Evolutionary conservation across 53 echinoderm and acorn worm genomes (phyloP).

Genomic region (Echinometra lucunter): DNA sequence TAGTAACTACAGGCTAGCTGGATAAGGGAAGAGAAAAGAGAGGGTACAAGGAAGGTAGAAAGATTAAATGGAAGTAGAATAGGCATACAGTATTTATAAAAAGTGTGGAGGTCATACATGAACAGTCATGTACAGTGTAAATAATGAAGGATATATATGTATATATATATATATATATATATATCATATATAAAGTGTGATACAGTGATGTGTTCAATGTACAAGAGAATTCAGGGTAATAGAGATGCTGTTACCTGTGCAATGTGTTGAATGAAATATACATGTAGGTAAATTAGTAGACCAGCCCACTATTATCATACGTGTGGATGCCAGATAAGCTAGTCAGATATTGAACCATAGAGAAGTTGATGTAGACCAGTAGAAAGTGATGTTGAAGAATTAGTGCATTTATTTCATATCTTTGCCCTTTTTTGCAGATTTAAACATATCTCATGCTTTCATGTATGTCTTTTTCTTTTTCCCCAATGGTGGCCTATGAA

Average conservation of each 20-base stretch:
- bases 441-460: too few species aligned
- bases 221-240: conserved; percentile 27
- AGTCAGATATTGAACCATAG: background rate
- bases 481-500: background rate
- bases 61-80: background rate
- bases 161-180: background rate
- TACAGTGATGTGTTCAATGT: conserved; percentile 32
- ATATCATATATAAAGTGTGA: background rate
- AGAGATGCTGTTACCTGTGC: conserved; percentile 34
- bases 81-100: background rate
- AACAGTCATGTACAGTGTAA: conserved; percentile 13
- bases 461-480: background rate
- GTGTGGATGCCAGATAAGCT: background rate
- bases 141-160: conserved; percentile 40
- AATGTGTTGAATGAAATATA: conserved; percentile 7
- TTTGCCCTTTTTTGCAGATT: background rate
- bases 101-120: background rate
- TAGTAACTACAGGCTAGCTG: too few species aligned
- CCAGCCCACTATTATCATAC: background rate
- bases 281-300: background rate
- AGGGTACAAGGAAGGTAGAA: background rate
- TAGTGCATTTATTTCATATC: background rate
- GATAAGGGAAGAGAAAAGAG: background rate
- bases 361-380: background rate
- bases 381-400: background rate